Conservation (phyloP, 2,113 vertebrate species). For the Peromyscus polionotus region DNA sequence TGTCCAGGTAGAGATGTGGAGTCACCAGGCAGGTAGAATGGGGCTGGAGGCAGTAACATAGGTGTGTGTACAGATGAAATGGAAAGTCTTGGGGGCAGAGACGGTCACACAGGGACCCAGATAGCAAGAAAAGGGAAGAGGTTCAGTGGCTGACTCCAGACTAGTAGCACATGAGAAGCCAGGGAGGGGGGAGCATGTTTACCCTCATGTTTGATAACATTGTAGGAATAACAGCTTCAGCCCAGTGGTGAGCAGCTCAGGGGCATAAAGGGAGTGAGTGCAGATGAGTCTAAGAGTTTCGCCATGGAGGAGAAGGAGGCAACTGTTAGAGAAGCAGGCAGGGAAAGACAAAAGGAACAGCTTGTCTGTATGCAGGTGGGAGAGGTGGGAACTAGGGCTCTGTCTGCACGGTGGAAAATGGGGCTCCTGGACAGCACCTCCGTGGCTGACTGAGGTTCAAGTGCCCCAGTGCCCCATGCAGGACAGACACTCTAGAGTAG, state of each 20-base stretch:
- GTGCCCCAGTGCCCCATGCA: neutral
- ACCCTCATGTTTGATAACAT: neutral
- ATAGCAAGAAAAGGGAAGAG: neutral
- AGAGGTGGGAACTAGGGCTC: no score
- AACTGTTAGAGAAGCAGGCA: neutral
- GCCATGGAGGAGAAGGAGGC: neutral
- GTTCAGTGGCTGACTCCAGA: neutral
- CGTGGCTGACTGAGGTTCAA: no score
- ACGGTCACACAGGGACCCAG: neutral
- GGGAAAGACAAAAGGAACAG: neutral
- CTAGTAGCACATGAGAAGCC: neutral
- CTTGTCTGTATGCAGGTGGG: neutral
- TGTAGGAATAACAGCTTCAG: neutral
- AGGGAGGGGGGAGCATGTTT: neutral
- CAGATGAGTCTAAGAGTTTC: neutral
- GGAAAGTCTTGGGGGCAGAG: neutral
- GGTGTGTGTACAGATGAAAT: neutral
- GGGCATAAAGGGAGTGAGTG: neutral
- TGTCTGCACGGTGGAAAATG: neutral
- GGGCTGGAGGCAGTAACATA: neutral
- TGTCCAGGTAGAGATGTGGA: neutral
- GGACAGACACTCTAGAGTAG: rapidly evolving
- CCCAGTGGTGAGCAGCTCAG: neutral
- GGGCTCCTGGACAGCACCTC: neutral
- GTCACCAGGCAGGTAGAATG: neutral